Percentiles rank a stretch among this genome's conserved stretches.
These are phyloP conservation scores for Arctopsyche grandis DNA, from an alignment of 1,140 invertebrate species.

Conservation along the genomic window DNA sequence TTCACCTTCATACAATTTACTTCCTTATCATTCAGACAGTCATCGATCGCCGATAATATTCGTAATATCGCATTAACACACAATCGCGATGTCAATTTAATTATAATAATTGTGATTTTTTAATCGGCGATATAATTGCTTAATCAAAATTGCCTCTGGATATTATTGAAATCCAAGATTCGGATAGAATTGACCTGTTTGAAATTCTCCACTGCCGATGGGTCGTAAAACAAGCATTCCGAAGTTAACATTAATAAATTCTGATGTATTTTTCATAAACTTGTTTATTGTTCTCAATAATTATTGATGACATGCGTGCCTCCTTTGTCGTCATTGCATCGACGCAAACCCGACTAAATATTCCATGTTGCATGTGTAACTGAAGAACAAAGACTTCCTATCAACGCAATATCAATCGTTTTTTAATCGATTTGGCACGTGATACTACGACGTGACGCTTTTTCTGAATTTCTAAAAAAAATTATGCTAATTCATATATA, in stretches of 20 bases:
- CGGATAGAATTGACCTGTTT: no score
- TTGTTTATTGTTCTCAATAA: background rate
- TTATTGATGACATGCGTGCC: slow-evolving; percentile 36
- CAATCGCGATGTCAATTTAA: background rate
- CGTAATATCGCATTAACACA: background rate
- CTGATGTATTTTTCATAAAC: slow-evolving; percentile 30
- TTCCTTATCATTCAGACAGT: background rate
- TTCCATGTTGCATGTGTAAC: slow-evolving; percentile 23
- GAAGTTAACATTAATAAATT: slow-evolving; percentile 21
- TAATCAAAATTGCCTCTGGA: no score
- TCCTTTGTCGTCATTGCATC: slow-evolving; percentile 14
- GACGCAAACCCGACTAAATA: slow-evolving; percentile 23
- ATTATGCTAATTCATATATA: background rate
- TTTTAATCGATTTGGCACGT: slow-evolving; percentile 35
- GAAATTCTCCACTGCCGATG: no score
- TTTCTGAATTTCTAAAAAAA: background rate
- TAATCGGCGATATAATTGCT: no score
- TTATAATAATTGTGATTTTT: no score
- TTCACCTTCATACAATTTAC: background rate
- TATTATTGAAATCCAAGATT: no score
- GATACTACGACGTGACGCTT: background rate
- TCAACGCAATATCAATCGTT: slow-evolving; percentile 23
- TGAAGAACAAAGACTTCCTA: slow-evolving; percentile 33
- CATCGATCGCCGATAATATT: background rate
- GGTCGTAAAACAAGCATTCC: background rate